Evolutionary conservation across 1,140 invertebrate species (phyloP).

Genomic region (Aethina tumida): DNA sequence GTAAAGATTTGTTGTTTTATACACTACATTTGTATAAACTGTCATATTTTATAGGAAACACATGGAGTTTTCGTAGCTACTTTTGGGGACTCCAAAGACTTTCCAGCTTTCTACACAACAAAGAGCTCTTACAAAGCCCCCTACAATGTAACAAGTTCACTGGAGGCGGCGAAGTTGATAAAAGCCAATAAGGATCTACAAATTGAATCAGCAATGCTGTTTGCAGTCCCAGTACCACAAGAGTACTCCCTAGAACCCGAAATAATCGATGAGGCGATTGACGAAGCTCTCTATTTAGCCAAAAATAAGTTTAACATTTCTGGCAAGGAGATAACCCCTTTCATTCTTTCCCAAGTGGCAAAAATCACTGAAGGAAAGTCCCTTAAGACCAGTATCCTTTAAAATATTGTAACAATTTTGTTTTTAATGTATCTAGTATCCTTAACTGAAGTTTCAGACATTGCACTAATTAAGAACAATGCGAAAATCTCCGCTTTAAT

Average conservation of each 20-base stretch:
- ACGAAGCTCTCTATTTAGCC: slow-evolving; percentile 59
- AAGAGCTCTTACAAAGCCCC: slow-evolving; percentile 61
- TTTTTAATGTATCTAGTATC: slow-evolving; percentile 9
- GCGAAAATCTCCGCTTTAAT: slow-evolving; percentile 75
- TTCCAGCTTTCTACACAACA: slow-evolving; percentile 85
- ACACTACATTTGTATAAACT: background rate
- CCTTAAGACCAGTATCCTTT: slow-evolving; percentile 64
- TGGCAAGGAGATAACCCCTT: slow-evolving; percentile 91
- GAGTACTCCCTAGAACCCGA: slow-evolving; percentile 50
- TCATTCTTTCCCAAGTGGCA: slow-evolving; percentile 67
- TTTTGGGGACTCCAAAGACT: slow-evolving; percentile 50
- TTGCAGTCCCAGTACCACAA: slow-evolving; percentile 85
- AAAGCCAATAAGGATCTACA: slow-evolving; percentile 44
- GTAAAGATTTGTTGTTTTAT: slow-evolving; percentile 40
- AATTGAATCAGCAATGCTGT: slow-evolving; percentile 65
- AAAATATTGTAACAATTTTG: background rate
- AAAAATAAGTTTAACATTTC: slow-evolving; percentile 48
- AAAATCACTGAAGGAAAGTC: slow-evolving; percentile 71
- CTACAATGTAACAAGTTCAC: slow-evolving; percentile 47
- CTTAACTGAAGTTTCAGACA: slow-evolving; percentile 49
- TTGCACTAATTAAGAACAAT: slow-evolving; percentile 88
- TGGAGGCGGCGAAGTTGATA: slow-evolving; percentile 65
- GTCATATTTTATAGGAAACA: slow-evolving; percentile 61
- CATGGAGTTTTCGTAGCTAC: slow-evolving; percentile 85
- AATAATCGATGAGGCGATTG: slow-evolving; percentile 59